Evolutionary conservation across 2,888 invertebrate genomes (phyloP).

Genomic region (Allolobophora icterica): DNA sequence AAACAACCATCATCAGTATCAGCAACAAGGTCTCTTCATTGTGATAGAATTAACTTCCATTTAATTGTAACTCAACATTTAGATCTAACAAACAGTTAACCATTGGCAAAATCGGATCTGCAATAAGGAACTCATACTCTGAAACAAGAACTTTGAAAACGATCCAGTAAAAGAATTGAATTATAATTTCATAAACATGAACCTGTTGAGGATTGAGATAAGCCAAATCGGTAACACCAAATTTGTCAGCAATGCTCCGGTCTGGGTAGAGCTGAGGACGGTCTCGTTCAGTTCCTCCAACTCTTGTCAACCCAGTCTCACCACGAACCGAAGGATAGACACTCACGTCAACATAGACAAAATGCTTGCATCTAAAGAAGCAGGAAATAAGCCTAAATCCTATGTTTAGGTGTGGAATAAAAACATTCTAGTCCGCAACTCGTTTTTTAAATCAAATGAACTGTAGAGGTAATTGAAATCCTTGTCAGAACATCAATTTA

Average conservation of each 20-base stretch:
- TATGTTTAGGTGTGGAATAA: too few relatives aligned
- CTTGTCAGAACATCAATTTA: not conserved
- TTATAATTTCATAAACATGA: not conserved
- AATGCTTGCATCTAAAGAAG: conserved; percentile 59
- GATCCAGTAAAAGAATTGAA: not conserved
- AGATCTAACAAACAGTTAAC: too few relatives aligned
- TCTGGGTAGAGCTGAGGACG: conserved; percentile 56
- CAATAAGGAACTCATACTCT: too few relatives aligned
- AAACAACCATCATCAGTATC: not conserved
- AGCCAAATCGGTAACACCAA: conserved; percentile 74
- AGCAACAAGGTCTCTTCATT: not conserved
- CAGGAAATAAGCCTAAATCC: not conserved
- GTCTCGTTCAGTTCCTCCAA: conserved; percentile 63
- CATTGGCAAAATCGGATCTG: too few relatives aligned
- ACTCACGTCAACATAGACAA: conserved; percentile 64
- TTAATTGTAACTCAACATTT: too few relatives aligned
- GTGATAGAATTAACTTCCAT: too few relatives aligned
- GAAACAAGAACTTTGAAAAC: not conserved
- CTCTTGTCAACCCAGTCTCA: conserved; percentile 70
- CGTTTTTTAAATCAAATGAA: too few relatives aligned
- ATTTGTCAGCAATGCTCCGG: conserved; percentile 68
- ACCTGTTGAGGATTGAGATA: conserved; percentile 67
- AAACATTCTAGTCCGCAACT: too few relatives aligned
- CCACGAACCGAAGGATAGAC: conserved; percentile 76
- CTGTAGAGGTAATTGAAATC: too few relatives aligned